Base-by-base conservation (phyloP, 2,797 vertebrate genomes). In the Oreochromis grahami region DNA sequence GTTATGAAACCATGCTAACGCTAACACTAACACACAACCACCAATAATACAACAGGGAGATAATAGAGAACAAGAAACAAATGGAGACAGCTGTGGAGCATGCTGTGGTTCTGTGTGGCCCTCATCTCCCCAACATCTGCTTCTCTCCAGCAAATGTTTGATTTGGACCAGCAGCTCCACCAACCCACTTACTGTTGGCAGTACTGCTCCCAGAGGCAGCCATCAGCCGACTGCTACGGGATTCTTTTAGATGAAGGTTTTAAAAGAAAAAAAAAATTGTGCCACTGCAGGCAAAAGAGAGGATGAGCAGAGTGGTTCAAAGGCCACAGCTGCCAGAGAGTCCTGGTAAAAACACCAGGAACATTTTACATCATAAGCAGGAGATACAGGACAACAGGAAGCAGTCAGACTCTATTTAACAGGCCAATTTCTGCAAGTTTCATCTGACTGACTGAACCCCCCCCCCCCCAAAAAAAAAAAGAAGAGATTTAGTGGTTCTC, bases 81-180 rank as follows among this genome's bases (percentile, higher is more conserved):
- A 72, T 6, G 24, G 24, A 48, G 41, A 74, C 24, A 50, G 43
- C 43, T 48, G 43, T 72, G 43, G 12, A 72, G 24, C 43, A 48
- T 72, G 24, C 10, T 58, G 53, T 21, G 26, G 21, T 41, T 41
- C 76, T 77, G 34, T 52, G 76, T 36, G 29, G 21, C 32, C n/a
- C 52, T 38, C 34, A 8, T 55, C 36, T 55, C 34, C 21, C 76
- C 10, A 50, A 41, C 34, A 38, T 41, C 24, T 32, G 38, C 38
- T 45, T 78, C 53, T 43, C 53, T 78, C 53, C 38, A 78, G 24
- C 17, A 45, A 78, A 56, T 45, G 76, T 56, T 78, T 56, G 29
- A 24, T 26, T 77, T 77, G 76, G 36, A 56, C 51, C 8, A 29
- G 38, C 36, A 13, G 53, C 36, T 36, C 48, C 19, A n/a, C 32